A percentile compares a stretch with the other conserved stretches of the same genome.
These are phyloP conservation scores for Semnornis frantzii DNA, from an alignment of 2,113 vertebrate genomes.

Conservation along the genomic window DNA sequence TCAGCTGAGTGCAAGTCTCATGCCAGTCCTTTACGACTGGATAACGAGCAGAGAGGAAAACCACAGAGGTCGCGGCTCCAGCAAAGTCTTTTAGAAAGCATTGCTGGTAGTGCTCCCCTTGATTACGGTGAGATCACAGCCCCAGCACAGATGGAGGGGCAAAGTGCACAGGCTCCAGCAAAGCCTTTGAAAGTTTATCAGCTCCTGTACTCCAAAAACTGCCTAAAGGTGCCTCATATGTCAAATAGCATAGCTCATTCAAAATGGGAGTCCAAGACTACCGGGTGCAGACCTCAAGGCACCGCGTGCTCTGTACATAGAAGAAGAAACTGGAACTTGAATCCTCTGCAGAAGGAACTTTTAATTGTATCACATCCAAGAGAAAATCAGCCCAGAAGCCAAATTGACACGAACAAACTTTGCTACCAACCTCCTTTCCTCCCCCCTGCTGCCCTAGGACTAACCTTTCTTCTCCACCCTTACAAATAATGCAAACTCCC, in stretches of 20 bases:
- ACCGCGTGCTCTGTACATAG: neutral
- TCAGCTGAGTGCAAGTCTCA: neutral
- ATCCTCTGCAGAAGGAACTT: neutral
- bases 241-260: neutral
- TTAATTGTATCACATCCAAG: neutral
- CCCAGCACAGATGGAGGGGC: neutral
- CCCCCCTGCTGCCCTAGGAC: neutral
- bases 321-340: neutral
- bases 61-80: neutral
- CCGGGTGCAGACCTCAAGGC: neutral
- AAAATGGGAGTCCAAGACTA: neutral
- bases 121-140: conserved; percentile 1
- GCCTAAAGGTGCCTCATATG: neutral
- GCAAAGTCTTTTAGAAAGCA: neutral
- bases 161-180: conserved; percentile 11
- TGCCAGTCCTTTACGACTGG: neutral
- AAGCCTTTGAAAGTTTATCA: conserved; percentile 39
- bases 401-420: neutral
- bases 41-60: neutral
- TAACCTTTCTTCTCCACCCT: neutral
- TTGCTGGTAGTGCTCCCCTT: neutral
- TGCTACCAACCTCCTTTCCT: neutral
- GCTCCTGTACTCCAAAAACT: neutral
- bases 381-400: neutral
- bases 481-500: neutral